Evolutionary conservation across 2,888 invertebrate species (phyloP), one percentile per base, ranked within the genome.

Genomic region (Dichetophora obliterata): DNA sequence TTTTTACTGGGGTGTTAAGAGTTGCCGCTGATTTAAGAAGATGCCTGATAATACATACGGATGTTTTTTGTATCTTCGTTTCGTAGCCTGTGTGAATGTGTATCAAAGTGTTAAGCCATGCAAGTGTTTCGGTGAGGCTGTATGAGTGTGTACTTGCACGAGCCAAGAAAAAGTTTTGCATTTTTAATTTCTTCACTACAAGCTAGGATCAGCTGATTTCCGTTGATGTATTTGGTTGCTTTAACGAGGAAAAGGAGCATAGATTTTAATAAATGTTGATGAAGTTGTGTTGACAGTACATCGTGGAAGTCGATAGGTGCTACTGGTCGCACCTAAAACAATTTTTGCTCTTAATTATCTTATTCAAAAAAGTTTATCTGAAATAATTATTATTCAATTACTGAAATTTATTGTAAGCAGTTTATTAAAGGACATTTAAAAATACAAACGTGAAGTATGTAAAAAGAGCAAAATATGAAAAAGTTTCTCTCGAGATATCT

Each of bases 31-130:
- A 70, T 52, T n/a, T 34, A 3, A 71, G 65, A 80, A 78, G 22
- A 54, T 78, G 72, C 73, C 75, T 77, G 75, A 78, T 78, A 76
- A 78, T 77, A 77, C 76, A 80, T 76, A 78, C 71, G 22, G n/a
- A 54, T 19, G 6, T 43, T 43, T 43, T 43, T 43, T 43, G 43
- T 43, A 11, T 43, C 14, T 43, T 11, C 11, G 2, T 11, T 11
- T 43, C 2, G n/a, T n/a, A 43, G 43, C 1, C 11, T 43, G 43
- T 43, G 43, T 43, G 57, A n/a, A 19, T 57, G 57, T 57, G 24
- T 57, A 8, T 11, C 57, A 57, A 8, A 57, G 22, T 57, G 31
- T 31, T 37, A 19, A n/a, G 19, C 4, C 31, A 11, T 19, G 37
- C n/a, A 65, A 31, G 16, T 3, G 22, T 19, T 19, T 31, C 14